Conservation (phyloP, 2,888 invertebrate species). For the Cephalotes varians region DNA sequence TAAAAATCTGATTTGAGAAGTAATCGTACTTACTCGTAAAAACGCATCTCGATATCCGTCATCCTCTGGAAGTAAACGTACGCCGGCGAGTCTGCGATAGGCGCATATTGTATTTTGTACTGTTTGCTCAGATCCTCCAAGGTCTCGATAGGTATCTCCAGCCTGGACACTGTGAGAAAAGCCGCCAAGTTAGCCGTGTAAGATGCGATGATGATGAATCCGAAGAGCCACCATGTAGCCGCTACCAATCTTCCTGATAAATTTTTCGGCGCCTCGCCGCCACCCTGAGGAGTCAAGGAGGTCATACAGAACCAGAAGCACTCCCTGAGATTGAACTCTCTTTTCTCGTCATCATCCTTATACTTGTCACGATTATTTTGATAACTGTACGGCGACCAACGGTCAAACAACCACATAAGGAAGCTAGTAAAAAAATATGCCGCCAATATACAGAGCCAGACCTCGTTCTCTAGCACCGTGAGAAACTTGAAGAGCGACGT, state of each 20-base stretch:
- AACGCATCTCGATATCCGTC: slow-evolving; percentile 96
- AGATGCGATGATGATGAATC: slow-evolving; percentile 99
- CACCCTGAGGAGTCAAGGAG: slow-evolving; percentile 97
- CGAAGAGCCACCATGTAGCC: slow-evolving; percentile 99
- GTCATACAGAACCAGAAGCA: slow-evolving; percentile 99
- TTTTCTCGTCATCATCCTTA: slow-evolving; percentile 96
- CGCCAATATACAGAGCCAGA: slow-evolving; percentile 98
- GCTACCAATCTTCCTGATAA: slow-evolving; percentile 97
- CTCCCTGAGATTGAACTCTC: slow-evolving; percentile 98
- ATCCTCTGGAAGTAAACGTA: slow-evolving; percentile 98
- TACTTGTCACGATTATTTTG: slow-evolving; percentile 97
- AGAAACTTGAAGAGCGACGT: slow-evolving; percentile 98
- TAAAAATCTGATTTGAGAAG: not conserved
- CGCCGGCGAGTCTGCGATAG: slow-evolving; percentile 94
- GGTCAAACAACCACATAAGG: slow-evolving; percentile 98
- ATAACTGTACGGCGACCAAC: slow-evolving; percentile 98
- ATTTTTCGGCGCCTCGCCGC: slow-evolving; percentile 98
- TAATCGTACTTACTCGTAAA: slow-evolving; percentile 93
- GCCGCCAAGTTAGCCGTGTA: slow-evolving; percentile 99
- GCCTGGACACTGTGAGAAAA: slow-evolving; percentile 96
- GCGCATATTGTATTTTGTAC: slow-evolving; percentile 98
- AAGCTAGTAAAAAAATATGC: slow-evolving; percentile 98
- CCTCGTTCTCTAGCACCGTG: slow-evolving; percentile 97
- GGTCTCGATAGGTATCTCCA: slow-evolving; percentile 97
- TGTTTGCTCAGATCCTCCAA: slow-evolving; percentile 98